A percentile compares a stretch with the other conserved stretches of the same genome.
Conservation (phyloP, 2,113 vertebrate species). For the Carlito syrichta region DNA sequence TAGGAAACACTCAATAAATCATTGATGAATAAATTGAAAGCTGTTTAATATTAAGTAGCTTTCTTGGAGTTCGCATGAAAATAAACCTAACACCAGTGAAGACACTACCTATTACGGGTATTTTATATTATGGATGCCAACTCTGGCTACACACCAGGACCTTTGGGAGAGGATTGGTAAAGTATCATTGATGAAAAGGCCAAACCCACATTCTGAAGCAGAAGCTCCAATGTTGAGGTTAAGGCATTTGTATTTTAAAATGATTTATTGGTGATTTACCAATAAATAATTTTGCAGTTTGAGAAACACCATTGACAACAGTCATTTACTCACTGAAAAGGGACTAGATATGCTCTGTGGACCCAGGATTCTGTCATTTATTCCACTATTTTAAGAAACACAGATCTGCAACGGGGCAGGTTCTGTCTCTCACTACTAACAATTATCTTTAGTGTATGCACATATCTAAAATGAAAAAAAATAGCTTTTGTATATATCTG, state of each 20-base stretch:
- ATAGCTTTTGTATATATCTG: background rate
- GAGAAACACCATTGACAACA: background rate
- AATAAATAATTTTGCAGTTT: background rate
- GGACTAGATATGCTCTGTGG: background rate
- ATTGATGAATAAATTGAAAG: slow-evolving; percentile 34
- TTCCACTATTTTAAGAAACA: background rate
- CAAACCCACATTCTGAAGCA: background rate
- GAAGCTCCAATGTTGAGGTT: background rate
- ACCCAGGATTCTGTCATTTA: background rate
- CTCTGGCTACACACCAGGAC: background rate
- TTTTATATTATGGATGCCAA: background rate
- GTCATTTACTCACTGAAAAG: background rate
- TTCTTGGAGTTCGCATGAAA: background rate
- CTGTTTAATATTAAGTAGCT: background rate
- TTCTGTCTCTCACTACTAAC: background rate
- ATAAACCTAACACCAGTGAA: background rate
- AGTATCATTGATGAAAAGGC: background rate
- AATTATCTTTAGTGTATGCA: background rate
- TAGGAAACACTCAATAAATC: background rate
- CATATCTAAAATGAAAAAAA: background rate
- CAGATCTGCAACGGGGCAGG: background rate
- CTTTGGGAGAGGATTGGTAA: background rate
- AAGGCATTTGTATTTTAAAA: background rate
- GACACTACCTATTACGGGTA: background rate
- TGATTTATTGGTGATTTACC: background rate